phyloP scores from a whole-genome alignment of 1,140 invertebrate genomes.

The Zaprionus africanus region DNA sequence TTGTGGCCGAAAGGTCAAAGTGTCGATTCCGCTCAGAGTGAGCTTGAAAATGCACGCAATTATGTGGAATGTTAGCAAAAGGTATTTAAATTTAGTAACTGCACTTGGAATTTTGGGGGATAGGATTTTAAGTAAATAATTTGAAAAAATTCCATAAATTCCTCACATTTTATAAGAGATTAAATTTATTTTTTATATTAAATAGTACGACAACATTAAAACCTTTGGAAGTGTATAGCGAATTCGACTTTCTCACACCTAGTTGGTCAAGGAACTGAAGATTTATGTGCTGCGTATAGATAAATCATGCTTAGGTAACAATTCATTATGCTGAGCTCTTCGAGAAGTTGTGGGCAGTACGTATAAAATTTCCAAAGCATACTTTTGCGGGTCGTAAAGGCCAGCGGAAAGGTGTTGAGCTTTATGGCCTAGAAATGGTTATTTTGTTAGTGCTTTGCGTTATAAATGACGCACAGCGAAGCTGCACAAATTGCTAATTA shows the following conservation, averaged over 20 bases:
- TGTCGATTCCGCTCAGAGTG: constrained; percentile 35
- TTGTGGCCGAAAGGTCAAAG: constrained; percentile 77
- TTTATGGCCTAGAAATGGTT: constrained; percentile 44
- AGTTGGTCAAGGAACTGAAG: constrained; percentile 18
- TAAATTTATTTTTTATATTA: neutral
- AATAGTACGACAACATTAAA: neutral
- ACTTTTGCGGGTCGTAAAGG: constrained; percentile 38
- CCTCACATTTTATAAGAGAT: no score
- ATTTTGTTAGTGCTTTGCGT: constrained; percentile 46
- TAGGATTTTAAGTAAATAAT: neutral
- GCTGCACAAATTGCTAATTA: constrained; percentile 79
- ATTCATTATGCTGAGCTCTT: constrained; percentile 71
- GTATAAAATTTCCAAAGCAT: constrained; percentile 39
- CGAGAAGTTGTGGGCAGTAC: constrained; percentile 20
- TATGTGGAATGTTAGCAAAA: constrained; percentile 40
- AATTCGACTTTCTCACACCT: neutral
- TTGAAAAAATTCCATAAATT: no score
- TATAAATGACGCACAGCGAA: constrained; percentile 59
- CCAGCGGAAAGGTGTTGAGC: constrained; percentile 48
- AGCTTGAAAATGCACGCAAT: constrained; percentile 49
- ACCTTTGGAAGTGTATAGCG: neutral
- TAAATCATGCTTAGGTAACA: constrained; percentile 78
- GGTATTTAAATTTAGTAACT: neutral
- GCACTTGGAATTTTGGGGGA: neutral
- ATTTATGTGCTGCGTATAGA: constrained; percentile 68